Evolutionary conservation across 2,113 vertebrate genomes (phyloP).

Genomic region (Garra rufa): DNA sequence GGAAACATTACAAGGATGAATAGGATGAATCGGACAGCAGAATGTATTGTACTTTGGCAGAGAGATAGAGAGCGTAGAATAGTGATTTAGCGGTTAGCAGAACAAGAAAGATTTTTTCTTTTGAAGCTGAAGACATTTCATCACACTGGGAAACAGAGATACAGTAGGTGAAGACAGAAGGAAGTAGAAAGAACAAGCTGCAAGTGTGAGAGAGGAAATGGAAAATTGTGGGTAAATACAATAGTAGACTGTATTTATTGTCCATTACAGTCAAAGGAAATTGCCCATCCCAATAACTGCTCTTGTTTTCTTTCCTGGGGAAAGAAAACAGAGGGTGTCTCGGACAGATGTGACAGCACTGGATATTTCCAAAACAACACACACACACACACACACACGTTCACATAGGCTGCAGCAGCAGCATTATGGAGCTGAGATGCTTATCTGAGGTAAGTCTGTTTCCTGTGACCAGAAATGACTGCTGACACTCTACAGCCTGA

Average conservation of each 20-base stretch:
- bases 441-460: slow-evolving; percentile 53
- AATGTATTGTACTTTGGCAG: not conserved
- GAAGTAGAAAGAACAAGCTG: slow-evolving; percentile 13
- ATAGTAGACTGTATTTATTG: slow-evolving; percentile 48
- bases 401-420: not conserved
- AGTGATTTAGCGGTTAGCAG: not conserved
- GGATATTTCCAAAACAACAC: slow-evolving; percentile 41
- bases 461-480: slow-evolving; percentile 49
- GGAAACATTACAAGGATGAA: not conserved
- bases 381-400: slow-evolving; percentile 25
- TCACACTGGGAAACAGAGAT: slow-evolving; percentile 28
- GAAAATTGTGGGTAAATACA: slow-evolving; percentile 56
- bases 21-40: not conserved
- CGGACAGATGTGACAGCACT: slow-evolving; percentile 20
- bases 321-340: not conserved
- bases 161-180: slow-evolving; percentile 4
- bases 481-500: slow-evolving; percentile 36
- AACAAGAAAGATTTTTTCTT: not conserved
- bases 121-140: slow-evolving; percentile 4
- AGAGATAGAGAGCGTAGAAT: not conserved
- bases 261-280: slow-evolving; percentile 41
- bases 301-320: slow-evolving; percentile 41
- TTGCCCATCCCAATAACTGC: slow-evolving; percentile 52
- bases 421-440: slow-evolving; percentile 49
- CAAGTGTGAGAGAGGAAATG: slow-evolving; percentile 47